A percentile compares a stretch with the other conserved stretches of the same genome.
Evolutionary conservation across 1,140 invertebrate species (phyloP).

Genomic region (Saxidomus purpurata): DNA sequence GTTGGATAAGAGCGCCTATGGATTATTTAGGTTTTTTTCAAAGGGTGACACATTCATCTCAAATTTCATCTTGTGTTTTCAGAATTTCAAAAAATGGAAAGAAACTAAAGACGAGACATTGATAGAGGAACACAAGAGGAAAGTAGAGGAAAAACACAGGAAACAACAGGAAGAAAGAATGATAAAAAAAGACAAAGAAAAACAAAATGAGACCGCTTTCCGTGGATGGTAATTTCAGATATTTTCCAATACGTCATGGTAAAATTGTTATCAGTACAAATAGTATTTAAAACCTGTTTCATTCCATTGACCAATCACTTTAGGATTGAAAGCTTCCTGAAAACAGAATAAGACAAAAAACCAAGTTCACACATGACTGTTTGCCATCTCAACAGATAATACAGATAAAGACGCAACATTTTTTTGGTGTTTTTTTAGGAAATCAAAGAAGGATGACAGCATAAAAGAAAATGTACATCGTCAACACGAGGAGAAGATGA

Average conservation of each 20-base stretch:
- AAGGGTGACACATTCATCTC: too few relatives aligned
- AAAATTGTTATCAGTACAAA: too few relatives aligned
- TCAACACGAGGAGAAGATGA: conserved; percentile 20
- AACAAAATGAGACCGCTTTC: conserved; percentile 54
- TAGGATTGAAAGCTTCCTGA: too few relatives aligned
- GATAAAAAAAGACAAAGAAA: conserved; percentile 49
- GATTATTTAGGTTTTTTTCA: too few relatives aligned
- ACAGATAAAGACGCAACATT: too few relatives aligned
- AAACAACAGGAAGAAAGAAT: conserved; percentile 55
- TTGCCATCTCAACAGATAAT: too few relatives aligned
- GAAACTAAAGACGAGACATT: conserved; percentile 52
- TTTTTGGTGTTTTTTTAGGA: conserved; percentile 43
- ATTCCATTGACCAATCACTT: too few relatives aligned
- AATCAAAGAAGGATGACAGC: conserved; percentile 37
- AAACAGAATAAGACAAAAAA: too few relatives aligned
- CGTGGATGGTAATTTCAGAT: conserved; percentile 28
- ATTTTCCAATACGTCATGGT: too few relatives aligned
- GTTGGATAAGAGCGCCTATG: too few relatives aligned
- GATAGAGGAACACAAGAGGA: conserved; percentile 57
- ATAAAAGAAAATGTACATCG: conserved; percentile 19
- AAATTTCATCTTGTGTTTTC: conserved; percentile 31
- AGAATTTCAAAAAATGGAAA: conserved; percentile 62
- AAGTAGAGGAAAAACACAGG: conserved; percentile 50
- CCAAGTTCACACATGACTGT: too few relatives aligned
- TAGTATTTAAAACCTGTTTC: too few relatives aligned